phyloP scores from a whole-genome alignment of 1,140 invertebrate genomes.

The Drosophila equinoxialis region DNA sequence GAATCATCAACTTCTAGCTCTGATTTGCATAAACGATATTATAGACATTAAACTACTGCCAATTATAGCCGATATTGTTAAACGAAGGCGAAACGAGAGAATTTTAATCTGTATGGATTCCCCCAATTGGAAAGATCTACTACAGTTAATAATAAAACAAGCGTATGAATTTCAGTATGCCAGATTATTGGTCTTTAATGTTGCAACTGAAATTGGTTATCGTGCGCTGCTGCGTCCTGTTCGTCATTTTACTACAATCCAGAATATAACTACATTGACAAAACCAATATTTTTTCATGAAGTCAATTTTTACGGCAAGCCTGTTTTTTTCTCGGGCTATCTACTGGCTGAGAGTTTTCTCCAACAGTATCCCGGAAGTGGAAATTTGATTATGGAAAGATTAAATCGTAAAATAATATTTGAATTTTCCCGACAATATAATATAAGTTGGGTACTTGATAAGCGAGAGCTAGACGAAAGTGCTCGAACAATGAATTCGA shows the following conservation, averaged over 20 bases:
- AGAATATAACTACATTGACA: background rate
- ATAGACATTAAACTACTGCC: background rate
- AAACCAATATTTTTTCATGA: background rate
- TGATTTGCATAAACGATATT: slow-evolving; percentile 34
- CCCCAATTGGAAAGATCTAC: background rate
- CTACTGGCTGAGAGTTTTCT: background rate
- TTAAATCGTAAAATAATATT: background rate
- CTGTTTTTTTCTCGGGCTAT: background rate
- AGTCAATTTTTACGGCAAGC: background rate
- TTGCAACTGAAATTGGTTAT: background rate
- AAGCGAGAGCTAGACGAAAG: background rate
- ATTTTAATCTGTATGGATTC: slow-evolving; percentile 16
- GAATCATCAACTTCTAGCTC: slow-evolving; percentile 13
- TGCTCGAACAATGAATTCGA: background rate
- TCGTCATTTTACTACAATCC: background rate
- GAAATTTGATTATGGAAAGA: background rate
- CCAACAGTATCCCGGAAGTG: background rate
- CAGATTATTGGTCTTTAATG: slow-evolving; percentile 29
- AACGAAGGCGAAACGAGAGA: slow-evolving; percentile 16
- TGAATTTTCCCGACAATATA: background rate
- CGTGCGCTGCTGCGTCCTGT: slow-evolving; percentile 10
- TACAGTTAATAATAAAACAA: background rate
- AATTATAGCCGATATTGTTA: background rate
- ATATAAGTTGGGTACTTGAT: background rate
- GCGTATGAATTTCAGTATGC: background rate